Evolutionary conservation across 2,797 vertebrate species (phyloP).

Genomic region (Leucoraja ocellata): DNA sequence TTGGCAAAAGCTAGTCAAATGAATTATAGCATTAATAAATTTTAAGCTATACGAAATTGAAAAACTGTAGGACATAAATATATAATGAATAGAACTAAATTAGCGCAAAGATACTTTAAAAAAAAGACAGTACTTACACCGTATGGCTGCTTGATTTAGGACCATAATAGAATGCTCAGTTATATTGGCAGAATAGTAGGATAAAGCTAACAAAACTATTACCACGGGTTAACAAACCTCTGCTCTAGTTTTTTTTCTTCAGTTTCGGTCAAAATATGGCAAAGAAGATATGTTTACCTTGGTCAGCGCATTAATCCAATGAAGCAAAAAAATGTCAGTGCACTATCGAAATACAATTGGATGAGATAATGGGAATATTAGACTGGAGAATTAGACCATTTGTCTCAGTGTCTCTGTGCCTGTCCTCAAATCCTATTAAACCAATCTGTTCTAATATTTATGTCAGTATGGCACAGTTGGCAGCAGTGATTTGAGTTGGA

Average conservation of each 20-base stretch:
- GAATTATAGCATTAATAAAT: constrained; percentile 32
- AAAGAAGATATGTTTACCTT: not conserved
- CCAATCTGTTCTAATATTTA: constrained; percentile 25
- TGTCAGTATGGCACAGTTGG: not conserved
- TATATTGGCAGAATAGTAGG: not conserved
- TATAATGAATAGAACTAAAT: constrained; percentile 13
- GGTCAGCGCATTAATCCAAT: constrained; percentile 19
- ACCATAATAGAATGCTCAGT: constrained; percentile 1
- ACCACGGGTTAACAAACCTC: not conserved
- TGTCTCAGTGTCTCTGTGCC: not conserved
- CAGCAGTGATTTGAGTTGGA: not conserved
- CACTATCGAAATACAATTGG: not conserved
- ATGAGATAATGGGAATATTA: constrained; percentile 31
- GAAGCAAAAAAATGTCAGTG: constrained; percentile 17
- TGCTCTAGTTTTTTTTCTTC: not conserved
- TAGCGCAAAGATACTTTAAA: constrained; percentile 19
- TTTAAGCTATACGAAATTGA: constrained; percentile 28
- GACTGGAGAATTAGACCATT: constrained; percentile 19
- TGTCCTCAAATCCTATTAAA: constrained; percentile 4
- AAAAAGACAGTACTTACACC: not conserved
- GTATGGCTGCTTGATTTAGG: not conserved
- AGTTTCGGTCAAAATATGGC: constrained; percentile 10
- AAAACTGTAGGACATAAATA: constrained; percentile 20
- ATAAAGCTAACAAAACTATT: not conserved
- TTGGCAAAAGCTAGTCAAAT: not conserved